These are phyloP conservation scores for Scopus umbretta DNA, from an alignment of 2,113 vertebrate species.

Conservation along the genomic window DNA sequence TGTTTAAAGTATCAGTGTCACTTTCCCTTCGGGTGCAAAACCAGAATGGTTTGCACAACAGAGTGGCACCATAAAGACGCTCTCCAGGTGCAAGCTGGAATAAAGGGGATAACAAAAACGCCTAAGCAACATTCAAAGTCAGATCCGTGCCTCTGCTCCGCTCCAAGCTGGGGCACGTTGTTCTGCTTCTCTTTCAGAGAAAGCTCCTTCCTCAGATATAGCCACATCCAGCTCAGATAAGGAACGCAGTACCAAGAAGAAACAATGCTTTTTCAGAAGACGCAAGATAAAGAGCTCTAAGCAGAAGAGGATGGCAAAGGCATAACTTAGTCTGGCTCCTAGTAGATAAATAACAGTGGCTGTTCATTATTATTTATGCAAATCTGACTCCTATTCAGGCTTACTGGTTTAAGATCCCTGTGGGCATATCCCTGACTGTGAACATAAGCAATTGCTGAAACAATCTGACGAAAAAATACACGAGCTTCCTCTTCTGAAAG, in stretches of 20 bases:
- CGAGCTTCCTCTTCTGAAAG: conserved; percentile 89
- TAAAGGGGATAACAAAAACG: background rate
- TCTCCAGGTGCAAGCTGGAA: background rate
- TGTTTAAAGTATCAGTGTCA: background rate
- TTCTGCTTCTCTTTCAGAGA: background rate
- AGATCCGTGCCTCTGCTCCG: background rate
- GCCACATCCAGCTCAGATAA: background rate
- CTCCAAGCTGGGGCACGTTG: background rate
- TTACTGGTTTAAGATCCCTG: conserved; percentile 93
- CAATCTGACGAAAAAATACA: conserved; percentile 90
- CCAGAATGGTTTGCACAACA: background rate
- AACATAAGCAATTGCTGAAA: conserved; percentile 90
- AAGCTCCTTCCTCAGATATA: background rate
- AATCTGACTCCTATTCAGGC: background rate
- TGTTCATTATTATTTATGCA: background rate
- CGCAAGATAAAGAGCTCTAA: background rate
- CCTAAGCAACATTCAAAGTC: background rate
- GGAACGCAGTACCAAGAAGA: fast-evolving
- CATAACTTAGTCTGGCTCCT: background rate
- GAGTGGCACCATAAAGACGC: background rate
- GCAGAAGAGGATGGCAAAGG: background rate
- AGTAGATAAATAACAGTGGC: background rate
- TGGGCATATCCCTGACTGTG: conserved; percentile 94
- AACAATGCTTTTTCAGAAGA: background rate
- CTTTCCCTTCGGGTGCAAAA: background rate